A percentile compares a stretch with the other conserved stretches of the same genome.
These are phyloP conservation scores for Hylyphantes graminicola DNA, from an alignment of 1,140 invertebrate genomes.

Conservation along the genomic window DNA sequence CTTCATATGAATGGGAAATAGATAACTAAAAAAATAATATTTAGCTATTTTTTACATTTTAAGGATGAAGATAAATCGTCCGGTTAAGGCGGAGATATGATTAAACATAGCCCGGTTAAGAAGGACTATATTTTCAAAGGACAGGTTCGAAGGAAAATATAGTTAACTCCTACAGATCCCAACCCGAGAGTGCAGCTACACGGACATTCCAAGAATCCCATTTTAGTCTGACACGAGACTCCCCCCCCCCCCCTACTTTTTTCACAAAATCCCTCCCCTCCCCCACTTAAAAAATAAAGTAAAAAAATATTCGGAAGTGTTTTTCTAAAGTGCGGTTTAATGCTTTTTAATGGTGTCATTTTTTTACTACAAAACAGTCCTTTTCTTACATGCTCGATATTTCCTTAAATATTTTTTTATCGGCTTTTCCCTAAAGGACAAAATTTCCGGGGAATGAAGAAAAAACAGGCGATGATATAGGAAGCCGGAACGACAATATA, in stretches of 20 bases:
- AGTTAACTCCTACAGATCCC: too few relatives aligned
- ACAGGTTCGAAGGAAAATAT: too few relatives aligned
- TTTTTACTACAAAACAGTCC: conserved; percentile 20
- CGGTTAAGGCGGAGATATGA: too few relatives aligned
- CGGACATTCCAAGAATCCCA: conserved; percentile 18
- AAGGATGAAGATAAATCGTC: too few relatives aligned
- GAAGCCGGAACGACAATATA: not conserved
- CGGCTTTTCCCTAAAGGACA: conserved; percentile 25
- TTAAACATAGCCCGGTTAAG: too few relatives aligned
- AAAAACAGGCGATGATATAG: conserved; percentile 23
- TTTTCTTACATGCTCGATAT: not conserved
- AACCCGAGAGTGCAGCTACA: not conserved
- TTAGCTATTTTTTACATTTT: too few relatives aligned
- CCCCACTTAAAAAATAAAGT: not conserved
- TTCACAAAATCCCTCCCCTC: conserved; percentile 1
- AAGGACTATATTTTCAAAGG: too few relatives aligned
- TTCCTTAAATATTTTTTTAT: too few relatives aligned
- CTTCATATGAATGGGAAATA: too few relatives aligned
- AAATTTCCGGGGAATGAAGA: conserved; percentile 43
- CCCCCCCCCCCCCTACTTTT: conserved; percentile 6
- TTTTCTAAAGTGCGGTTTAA: conserved; percentile 30
- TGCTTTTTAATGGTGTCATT: conserved; percentile 53
- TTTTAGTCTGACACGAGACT: conserved; percentile 10
- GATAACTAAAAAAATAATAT: too few relatives aligned
- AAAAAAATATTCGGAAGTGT: conserved; percentile 29